A percentile compares a stretch with the other conserved stretches of the same genome.
Conservation (phyloP, 2,888 invertebrate genomes). For the Caenorhabditis sp. region DNA sequence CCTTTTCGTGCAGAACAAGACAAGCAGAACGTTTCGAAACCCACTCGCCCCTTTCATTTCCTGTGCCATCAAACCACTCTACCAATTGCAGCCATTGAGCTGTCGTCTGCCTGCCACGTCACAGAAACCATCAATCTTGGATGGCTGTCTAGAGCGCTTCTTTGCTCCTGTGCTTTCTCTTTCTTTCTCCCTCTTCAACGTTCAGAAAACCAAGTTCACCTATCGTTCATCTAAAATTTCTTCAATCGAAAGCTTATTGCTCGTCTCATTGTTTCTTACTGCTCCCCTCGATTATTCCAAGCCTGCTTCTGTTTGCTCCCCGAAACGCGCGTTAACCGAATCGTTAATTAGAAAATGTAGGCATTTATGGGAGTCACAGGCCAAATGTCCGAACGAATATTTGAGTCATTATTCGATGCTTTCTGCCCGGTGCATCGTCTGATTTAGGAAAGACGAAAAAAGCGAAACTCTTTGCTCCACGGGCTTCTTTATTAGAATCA, state of each 20-base stretch:
- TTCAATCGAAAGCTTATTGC: too few species aligned
- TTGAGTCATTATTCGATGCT: constrained; percentile 18
- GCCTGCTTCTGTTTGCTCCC: constrained; percentile 2
- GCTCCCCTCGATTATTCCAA: not conserved
- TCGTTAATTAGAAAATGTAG: constrained; percentile 21
- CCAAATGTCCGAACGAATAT: constrained; percentile 19
- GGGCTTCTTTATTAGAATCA: not conserved
- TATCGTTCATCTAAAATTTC: too few species aligned
- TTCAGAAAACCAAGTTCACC: too few species aligned
- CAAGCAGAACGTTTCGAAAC: constrained; percentile 51
- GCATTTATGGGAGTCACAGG: constrained; percentile 12
- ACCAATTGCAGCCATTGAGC: constrained; percentile 30
- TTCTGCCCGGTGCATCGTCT: not conserved
- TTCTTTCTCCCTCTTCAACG: constrained; percentile 3
- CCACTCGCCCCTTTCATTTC: constrained; percentile 39
- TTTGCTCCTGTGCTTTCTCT: not conserved
- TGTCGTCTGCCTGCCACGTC: constrained; percentile 26
- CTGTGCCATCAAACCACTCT: constrained; percentile 18
- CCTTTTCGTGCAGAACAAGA: constrained; percentile 44
- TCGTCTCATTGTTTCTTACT: not conserved
- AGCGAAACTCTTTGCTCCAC: not conserved
- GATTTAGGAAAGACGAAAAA: not conserved
- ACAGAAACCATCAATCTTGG: constrained; percentile 31
- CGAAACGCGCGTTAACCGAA: constrained; percentile 3
- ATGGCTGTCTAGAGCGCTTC: not conserved